Evolutionary conservation across 2,888 invertebrate genomes (phyloP).

Genomic region (Hemaris fuciformis): DNA sequence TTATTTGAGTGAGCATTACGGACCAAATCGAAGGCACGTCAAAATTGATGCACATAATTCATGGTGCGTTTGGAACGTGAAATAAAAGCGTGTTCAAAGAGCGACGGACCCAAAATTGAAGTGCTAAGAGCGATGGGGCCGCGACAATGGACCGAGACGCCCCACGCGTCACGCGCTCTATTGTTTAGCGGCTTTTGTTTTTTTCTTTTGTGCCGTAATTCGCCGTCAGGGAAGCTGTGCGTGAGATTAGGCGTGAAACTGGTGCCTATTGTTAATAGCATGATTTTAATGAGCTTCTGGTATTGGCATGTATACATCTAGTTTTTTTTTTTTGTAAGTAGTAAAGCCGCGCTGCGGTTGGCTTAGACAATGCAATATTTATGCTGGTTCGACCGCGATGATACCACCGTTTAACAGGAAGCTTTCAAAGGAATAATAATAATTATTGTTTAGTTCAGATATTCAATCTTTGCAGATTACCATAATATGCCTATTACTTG

Average conservation of each 20-base stretch:
- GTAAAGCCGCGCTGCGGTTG: no score
- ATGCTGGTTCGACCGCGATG: no score
- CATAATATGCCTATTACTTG: no score
- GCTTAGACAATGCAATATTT: no score
- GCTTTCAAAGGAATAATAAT: no score
- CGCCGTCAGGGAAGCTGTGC: constrained; percentile 45
- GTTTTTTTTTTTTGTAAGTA: no score
- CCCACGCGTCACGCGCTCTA: constrained; percentile 58
- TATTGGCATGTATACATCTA: not conserved
- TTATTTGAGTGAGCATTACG: constrained; percentile 48
- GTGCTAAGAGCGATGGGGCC: constrained; percentile 47
- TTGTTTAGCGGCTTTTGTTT: constrained; percentile 64
- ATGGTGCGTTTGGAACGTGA: constrained; percentile 36
- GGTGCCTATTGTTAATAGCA: constrained; percentile 38
- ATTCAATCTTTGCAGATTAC: no score
- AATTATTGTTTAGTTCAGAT: no score
- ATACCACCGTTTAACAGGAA: no score
- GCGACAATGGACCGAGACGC: constrained; percentile 60
- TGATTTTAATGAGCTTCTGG: constrained; percentile 14
- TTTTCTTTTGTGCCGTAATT: constrained; percentile 58
- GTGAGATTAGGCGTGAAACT: constrained; percentile 52
- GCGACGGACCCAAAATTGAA: constrained; percentile 41
- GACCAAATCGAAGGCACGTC: constrained; percentile 55
- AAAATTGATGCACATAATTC: constrained; percentile 73
- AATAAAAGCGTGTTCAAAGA: constrained; percentile 33